These are phyloP conservation scores for Leucophenga varia DNA, from an alignment of 1,140 invertebrate genomes.

Conservation along the genomic window DNA sequence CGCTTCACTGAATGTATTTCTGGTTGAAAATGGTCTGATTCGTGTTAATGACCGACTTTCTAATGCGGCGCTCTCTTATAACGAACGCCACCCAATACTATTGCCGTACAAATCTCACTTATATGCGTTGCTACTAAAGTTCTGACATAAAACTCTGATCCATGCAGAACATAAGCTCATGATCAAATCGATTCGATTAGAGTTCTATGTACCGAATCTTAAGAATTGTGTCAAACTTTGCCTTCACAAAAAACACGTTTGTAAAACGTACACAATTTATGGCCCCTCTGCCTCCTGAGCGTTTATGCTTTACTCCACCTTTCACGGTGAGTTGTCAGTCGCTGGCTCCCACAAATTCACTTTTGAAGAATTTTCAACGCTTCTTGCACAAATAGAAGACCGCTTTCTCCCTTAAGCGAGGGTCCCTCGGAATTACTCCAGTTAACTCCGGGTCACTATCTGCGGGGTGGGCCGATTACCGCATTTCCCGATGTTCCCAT, in stretches of 20 bases:
- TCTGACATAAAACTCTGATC: not conserved
- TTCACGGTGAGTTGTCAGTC: not conserved
- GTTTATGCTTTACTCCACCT: not conserved
- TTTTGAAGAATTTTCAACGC: too few relatives aligned
- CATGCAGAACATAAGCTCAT: conserved; percentile 3
- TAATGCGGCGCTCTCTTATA: not conserved
- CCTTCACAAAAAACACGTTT: not conserved
- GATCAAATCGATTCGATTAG: not conserved
- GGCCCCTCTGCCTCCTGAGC: not conserved
- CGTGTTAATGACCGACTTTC: not conserved
- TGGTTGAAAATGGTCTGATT: not conserved
- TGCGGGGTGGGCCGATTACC: too few relatives aligned
- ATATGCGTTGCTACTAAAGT: not conserved
- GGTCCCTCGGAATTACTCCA: too few relatives aligned
- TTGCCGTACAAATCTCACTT: not conserved
- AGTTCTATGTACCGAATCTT: not conserved
- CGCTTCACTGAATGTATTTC: not conserved
- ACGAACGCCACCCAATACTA: conserved; percentile 6
- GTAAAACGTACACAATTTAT: not conserved
- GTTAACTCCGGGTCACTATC: too few relatives aligned
- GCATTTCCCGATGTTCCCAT: too few relatives aligned
- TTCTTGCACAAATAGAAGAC: too few relatives aligned
- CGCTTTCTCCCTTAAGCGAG: too few relatives aligned
- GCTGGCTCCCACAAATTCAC: conserved; percentile 3
- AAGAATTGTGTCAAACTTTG: not conserved